Conservation (phyloP, 2,888 invertebrate species). For the Tiphia femorata region DNA sequence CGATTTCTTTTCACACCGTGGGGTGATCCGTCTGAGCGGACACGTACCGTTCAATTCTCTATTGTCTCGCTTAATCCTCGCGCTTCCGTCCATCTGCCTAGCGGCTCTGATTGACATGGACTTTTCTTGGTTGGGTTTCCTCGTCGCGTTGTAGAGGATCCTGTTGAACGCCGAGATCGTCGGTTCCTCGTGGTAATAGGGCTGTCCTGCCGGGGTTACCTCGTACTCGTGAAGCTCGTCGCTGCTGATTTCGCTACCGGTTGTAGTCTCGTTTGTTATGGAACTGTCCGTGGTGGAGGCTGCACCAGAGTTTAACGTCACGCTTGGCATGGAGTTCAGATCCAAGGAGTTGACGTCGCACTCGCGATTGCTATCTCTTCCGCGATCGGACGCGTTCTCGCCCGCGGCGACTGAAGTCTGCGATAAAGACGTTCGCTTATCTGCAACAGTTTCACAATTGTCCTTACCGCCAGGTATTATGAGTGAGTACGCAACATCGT, state of each 20-base stretch:
- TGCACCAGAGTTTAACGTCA: constrained; percentile 18
- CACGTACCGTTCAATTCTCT: no score
- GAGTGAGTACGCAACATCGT: neutral
- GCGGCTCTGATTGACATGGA: no score
- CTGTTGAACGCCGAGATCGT: constrained; percentile 19
- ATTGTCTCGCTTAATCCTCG: no score
- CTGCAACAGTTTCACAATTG: constrained; percentile 14
- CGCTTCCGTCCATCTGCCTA: no score
- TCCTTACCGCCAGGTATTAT: neutral
- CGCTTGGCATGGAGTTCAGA: no score
- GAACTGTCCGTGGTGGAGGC: constrained; percentile 46
- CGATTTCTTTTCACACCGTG: no score
- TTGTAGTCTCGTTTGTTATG: constrained; percentile 52
- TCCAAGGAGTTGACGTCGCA: neutral
- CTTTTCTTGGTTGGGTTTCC: no score
- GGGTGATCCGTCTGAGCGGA: no score
- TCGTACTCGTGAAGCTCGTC: constrained; percentile 62
- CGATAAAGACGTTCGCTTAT: constrained; percentile 35
- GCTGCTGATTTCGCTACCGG: constrained; percentile 58
- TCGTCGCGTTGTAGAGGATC: neutral
- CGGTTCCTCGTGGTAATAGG: constrained; percentile 3
- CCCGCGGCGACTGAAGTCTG: constrained; percentile 8
- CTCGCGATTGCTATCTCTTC: constrained; percentile 17
- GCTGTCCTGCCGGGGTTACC: constrained; percentile 34
- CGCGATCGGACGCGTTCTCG: constrained; percentile 13